Evolutionary conservation across 2,113 vertebrate species (phyloP).

Genomic region (Pimephales promelas): DNA sequence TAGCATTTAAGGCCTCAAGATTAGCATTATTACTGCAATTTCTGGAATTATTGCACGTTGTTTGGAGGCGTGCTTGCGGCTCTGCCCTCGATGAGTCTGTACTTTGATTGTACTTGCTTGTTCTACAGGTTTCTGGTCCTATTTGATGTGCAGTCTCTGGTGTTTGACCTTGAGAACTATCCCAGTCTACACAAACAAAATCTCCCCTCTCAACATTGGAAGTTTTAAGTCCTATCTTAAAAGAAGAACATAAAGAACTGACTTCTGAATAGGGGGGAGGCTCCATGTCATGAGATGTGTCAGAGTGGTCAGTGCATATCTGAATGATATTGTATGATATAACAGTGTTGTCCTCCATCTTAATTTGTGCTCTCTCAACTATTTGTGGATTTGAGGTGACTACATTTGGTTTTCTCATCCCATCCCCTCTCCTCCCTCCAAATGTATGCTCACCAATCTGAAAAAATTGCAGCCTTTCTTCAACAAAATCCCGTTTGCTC

Average conservation of each 20-base stretch:
- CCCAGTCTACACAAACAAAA: slow-evolving; percentile 78
- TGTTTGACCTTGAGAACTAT: slow-evolving; percentile 78
- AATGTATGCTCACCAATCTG: slow-evolving; percentile 99
- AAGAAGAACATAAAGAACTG: slow-evolving; percentile 91
- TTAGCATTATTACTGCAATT: slow-evolving; percentile 88
- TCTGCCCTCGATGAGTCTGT: slow-evolving; percentile 71
- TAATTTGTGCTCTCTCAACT: slow-evolving; percentile 83
- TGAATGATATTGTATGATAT: slow-evolving; percentile 82
- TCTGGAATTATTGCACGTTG: slow-evolving; percentile 61
- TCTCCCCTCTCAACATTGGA: slow-evolving; percentile 88
- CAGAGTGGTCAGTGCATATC: slow-evolving; percentile 86
- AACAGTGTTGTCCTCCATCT: slow-evolving; percentile 80
- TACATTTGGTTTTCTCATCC: slow-evolving; percentile 85
- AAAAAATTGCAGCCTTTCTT: slow-evolving; percentile 99
- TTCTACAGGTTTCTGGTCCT: slow-evolving; percentile 69
- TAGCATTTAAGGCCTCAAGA: slow-evolving; percentile 76
- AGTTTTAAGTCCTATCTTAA: slow-evolving; percentile 91
- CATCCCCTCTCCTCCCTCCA: slow-evolving; percentile 92
- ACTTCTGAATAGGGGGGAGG: slow-evolving; percentile 84
- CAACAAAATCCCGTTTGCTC: slow-evolving; percentile 99
- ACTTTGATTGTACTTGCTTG: slow-evolving; percentile 71
- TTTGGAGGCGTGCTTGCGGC: slow-evolving; percentile 79
- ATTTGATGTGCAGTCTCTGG: slow-evolving; percentile 76
- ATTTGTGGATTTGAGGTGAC: slow-evolving; percentile 84
- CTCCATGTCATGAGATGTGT: slow-evolving; percentile 82